Evolutionary conservation across 1,140 invertebrate genomes (phyloP).

Genomic region (Camponotus pennsylvanicus): DNA sequence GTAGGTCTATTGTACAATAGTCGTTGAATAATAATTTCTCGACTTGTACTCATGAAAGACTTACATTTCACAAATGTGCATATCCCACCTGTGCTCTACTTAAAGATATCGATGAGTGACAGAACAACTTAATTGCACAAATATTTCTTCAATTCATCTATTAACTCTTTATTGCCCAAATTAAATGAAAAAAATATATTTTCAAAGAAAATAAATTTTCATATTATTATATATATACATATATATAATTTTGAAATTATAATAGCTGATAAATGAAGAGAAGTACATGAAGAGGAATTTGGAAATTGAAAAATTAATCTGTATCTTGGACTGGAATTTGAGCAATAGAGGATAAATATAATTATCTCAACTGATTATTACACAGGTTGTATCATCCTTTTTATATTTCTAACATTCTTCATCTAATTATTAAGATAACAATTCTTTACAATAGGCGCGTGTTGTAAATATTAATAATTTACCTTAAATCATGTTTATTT

Average conservation of each 20-base stretch:
- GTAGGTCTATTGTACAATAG: slow-evolving; percentile 46
- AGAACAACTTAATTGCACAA: slow-evolving; percentile 61
- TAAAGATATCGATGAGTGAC: slow-evolving; percentile 43
- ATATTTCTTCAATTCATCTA: slow-evolving; percentile 57
- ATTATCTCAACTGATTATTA: neutral
- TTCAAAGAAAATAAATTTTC: slow-evolving; percentile 49
- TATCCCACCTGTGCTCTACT: slow-evolving; percentile 64
- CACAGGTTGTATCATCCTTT: slow-evolving; percentile 6
- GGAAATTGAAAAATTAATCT: neutral
- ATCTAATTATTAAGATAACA: slow-evolving; percentile 15
- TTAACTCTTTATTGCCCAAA: slow-evolving; percentile 22
- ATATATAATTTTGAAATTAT: neutral
- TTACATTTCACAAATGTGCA: slow-evolving; percentile 68
- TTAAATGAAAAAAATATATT: slow-evolving; percentile 8
- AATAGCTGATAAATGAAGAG: neutral
- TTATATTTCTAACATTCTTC: slow-evolving; percentile 29
- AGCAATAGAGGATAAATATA: neutral
- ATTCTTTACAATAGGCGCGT: slow-evolving; percentile 32
- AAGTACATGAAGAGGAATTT: neutral
- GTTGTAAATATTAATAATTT: slow-evolving; percentile 51
- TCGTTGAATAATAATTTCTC: slow-evolving; percentile 56
- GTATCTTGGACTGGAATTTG: neutral
- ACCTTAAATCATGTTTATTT: neutral
- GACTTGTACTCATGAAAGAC: slow-evolving; percentile 57
- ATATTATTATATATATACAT: neutral